These are phyloP conservation scores for Cassiopea andromeda DNA, from an alignment of 30 jellyfish, hydroid and myxozoan species.

Conservation along the genomic window DNA sequence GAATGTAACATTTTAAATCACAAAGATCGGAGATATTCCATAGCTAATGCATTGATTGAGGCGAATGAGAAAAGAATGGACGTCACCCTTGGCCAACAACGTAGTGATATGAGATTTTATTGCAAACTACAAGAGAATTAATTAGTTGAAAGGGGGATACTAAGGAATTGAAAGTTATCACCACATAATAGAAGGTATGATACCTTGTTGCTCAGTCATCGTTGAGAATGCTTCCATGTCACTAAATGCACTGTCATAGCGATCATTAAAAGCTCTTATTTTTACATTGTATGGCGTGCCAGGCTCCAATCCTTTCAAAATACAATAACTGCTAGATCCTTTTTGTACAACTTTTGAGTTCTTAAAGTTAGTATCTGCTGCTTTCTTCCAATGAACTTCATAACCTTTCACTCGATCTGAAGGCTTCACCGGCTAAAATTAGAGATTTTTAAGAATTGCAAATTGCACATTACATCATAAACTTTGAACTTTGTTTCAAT, in stretches of 20 bases:
- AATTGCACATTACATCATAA: not conserved
- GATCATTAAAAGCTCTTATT: conserved; percentile 78
- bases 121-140: not conserved
- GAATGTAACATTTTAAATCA: no score
- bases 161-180: no score
- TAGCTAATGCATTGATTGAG: no score
- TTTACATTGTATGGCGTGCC: conserved; percentile 81
- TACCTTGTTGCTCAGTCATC: conserved; percentile 71
- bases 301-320: conserved; percentile 52
- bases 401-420: conserved; percentile 77
- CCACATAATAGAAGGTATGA: not conserved
- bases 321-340: conserved; percentile 38
- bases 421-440: conserved; percentile 75
- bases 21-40: no score
- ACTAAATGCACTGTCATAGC: conserved; percentile 73
- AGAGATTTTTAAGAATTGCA: not conserved
- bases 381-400: conserved; percentile 67
- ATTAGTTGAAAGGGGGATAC: no score
- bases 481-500: not conserved
- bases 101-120: no score
- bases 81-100: no score
- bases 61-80: no score
- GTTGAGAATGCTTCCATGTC: conserved; percentile 44
- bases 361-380: conserved; percentile 49
- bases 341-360: conserved; percentile 14